Percentiles rank a stretch among this genome's conserved stretches.
Evolutionary conservation across 2,888 invertebrate species (phyloP).

Genomic region (Melanotus villosus): DNA sequence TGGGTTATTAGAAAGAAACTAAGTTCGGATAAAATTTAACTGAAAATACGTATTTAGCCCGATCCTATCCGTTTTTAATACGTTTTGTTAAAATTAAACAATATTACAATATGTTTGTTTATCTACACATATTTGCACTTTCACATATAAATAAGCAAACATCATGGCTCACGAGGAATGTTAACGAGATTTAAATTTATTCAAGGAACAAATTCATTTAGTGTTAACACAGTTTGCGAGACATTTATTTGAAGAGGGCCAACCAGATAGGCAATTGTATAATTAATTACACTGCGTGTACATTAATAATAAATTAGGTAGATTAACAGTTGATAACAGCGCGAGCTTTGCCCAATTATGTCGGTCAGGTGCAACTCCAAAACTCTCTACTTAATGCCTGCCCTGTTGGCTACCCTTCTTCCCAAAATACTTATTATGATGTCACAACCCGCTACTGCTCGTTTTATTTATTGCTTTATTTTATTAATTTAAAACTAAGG

Average conservation of each 20-base stretch:
- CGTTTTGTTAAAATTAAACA: no score
- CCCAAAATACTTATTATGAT: not conserved
- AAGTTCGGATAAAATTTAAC: no score
- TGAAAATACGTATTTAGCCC: no score
- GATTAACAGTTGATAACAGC: slow-evolving; percentile 47
- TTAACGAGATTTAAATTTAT: slow-evolving; percentile 24
- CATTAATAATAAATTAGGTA: slow-evolving; percentile 52
- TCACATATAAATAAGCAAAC: no score
- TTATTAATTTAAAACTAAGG: not conserved
- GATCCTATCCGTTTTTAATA: no score
- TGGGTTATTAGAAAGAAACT: no score
- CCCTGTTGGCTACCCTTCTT: not conserved
- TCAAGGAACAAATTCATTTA: slow-evolving; percentile 34
- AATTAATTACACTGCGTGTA: slow-evolving; percentile 53
- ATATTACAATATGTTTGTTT: no score
- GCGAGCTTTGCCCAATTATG: slow-evolving; percentile 41
- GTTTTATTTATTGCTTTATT: no score
- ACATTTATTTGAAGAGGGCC: slow-evolving; percentile 27
- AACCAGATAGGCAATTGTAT: slow-evolving; percentile 38
- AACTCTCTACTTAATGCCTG: slow-evolving; percentile 17
- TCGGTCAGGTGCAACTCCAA: slow-evolving; percentile 42
- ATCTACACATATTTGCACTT: no score
- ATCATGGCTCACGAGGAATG: not conserved
- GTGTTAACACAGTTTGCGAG: slow-evolving; percentile 40
- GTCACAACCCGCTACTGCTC: not conserved